These are phyloP conservation scores for Caloenas nicobarica DNA, from an alignment of 2,113 vertebrate species.

Conservation along the genomic window DNA sequence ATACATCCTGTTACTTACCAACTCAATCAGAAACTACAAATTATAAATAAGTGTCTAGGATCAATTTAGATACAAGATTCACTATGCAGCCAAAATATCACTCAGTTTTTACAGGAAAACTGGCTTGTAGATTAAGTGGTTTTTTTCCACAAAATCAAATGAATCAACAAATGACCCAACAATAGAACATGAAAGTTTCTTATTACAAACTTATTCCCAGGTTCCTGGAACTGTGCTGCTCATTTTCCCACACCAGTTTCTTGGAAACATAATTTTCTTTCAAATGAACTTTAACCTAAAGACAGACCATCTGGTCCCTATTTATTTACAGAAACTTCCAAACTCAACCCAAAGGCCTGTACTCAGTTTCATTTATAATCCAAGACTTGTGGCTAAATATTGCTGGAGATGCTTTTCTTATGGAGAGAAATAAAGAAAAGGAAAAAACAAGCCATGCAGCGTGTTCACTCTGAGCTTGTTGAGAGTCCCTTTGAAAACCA, in stretches of 20 bases:
- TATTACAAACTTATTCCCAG: not conserved
- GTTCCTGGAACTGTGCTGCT: not conserved
- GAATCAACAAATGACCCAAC: not conserved
- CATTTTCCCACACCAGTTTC: constrained; percentile 33
- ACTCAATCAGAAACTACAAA: not conserved
- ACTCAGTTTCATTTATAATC: not conserved
- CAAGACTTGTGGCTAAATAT: not conserved
- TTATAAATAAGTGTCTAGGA: not conserved
- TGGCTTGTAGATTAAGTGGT: not conserved
- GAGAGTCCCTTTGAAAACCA: not conserved
- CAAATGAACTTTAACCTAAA: constrained; percentile 40
- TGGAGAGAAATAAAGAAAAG: not conserved
- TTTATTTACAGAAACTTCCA: constrained; percentile 37
- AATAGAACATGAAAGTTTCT: not conserved
- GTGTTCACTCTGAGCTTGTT: not conserved
- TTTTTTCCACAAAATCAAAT: not conserved
- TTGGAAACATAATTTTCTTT: not conserved
- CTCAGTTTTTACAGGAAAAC: not conserved
- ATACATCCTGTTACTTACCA: not conserved
- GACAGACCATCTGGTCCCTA: not conserved
- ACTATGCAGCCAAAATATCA: not conserved
- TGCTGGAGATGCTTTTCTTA: not conserved
- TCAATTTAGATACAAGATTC: not conserved
- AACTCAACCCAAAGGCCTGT: not conserved
- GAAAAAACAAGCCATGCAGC: not conserved